Evolutionary conservation across 2,113 vertebrate genomes (phyloP), one percentile per base, ranked within the genome.

Genomic region (Phoenicopterus ruber): DNA sequence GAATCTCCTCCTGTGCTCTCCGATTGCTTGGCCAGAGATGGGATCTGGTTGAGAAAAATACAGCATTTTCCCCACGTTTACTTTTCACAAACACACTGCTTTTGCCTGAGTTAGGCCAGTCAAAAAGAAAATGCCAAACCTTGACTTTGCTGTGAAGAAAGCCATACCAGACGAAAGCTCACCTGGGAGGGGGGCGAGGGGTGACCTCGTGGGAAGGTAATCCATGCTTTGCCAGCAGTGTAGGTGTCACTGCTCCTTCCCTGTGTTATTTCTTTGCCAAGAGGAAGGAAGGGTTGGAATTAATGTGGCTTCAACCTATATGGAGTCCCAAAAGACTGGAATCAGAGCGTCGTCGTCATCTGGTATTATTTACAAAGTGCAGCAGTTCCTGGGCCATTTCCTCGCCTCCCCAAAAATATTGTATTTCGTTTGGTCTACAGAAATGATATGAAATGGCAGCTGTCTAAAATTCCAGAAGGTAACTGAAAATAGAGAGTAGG

Each of bases 341-440:
- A 71, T 81, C 3, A 2, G 50, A 88, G n/a, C 0, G 0, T 13
- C 2, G 3, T 12, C 28, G 61, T 78, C 29, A 36, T 50, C 57
- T 87, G 57, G 54, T 74, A 17, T 82, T 85, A 74, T 82, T 87
- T 91, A 72, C 19, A 46, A 74, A 67, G 26, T 20, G 49, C 40
- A 73, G 44, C 12, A 87, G 12, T 20, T 89, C 57, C 90, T 65
- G 34, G 44, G 26, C 10, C 18, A 5, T 58, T 93, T 94, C 29
- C 13, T 78, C 3, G 31, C 25, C 55, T 67, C 10, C 21, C 10
- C 19, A 13, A 4, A 82, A 76, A 67, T 82, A n/a, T 49, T 87
- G 61, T 16, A 57, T 28, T 13, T 89, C 36, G 71, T 79, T 29
- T 52, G 32, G 4, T 63, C 50, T 72, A 47, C 46, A 79, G 55